phyloP scores from a whole-genome alignment of 35 echinoderm and acorn worm genomes.

The Stichopus chloronotus region DNA sequence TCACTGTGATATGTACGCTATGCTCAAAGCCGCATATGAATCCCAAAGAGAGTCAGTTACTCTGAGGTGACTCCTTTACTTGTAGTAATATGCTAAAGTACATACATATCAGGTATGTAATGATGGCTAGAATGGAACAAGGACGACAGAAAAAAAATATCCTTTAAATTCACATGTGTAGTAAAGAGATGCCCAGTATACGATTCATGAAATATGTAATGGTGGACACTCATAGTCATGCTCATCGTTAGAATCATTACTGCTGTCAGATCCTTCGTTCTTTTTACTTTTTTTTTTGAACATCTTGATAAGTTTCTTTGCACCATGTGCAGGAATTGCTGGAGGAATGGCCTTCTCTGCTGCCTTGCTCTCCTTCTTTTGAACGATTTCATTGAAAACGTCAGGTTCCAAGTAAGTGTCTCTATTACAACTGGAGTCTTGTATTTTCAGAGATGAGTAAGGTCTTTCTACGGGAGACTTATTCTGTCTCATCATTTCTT shows the following conservation, averaged over 20 bases:
- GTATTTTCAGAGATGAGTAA: background rate
- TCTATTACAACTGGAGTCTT: background rate
- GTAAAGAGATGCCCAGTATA: too few relatives aligned
- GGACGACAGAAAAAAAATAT: too few relatives aligned
- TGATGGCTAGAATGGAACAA: too few relatives aligned
- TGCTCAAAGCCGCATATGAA: too few relatives aligned
- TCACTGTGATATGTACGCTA: too few relatives aligned
- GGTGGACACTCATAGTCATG: background rate
- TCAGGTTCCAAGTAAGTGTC: conserved; percentile 11
- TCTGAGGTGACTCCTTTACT: too few relatives aligned
- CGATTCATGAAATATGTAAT: too few relatives aligned
- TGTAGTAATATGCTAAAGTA: too few relatives aligned
- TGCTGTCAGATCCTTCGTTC: background rate
- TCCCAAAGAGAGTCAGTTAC: too few relatives aligned
- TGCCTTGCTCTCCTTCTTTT: background rate
- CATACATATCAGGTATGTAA: too few relatives aligned
- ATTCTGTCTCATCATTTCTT: conserved; percentile 13
- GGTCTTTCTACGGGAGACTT: background rate
- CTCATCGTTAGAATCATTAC: background rate
- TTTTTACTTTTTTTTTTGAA: background rate
- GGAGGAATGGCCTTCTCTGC: background rate
- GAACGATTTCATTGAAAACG: background rate
- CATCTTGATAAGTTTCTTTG: background rate
- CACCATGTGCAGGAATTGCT: background rate
- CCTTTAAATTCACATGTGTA: too few relatives aligned